These are phyloP conservation scores for Thryonomys swinderianus DNA, from an alignment of 2,113 vertebrate genomes.

Conservation along the genomic window DNA sequence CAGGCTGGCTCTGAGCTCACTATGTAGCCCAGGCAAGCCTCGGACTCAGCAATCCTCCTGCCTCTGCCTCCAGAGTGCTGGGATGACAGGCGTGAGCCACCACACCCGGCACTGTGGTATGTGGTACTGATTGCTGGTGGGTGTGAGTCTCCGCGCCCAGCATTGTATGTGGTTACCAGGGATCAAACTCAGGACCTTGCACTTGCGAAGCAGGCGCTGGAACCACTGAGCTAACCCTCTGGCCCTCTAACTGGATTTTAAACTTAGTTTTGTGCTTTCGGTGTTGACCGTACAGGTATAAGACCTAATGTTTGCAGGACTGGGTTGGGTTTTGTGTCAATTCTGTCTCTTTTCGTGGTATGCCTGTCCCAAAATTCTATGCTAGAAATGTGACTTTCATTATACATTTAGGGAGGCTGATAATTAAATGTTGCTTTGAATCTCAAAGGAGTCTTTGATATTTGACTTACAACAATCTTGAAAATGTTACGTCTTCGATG, in stretches of 20 bases:
- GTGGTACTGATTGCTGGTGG: too few species aligned
- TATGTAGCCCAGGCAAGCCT: too few species aligned
- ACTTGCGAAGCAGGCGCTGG: too few species aligned
- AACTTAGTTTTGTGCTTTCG: not conserved
- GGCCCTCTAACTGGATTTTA: not conserved
- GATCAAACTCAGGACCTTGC: too few species aligned
- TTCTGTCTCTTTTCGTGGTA: not conserved
- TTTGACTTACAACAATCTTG: not conserved
- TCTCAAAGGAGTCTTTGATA: not conserved
- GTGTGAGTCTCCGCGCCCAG: too few species aligned
- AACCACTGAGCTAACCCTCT: too few species aligned
- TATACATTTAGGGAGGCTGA: not conserved
- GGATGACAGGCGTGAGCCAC: too few species aligned
- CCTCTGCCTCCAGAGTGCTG: too few species aligned
- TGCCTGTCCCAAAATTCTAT: not conserved
- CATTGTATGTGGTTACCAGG: too few species aligned
- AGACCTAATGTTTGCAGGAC: not conserved
- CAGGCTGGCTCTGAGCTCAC: too few species aligned
- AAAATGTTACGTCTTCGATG: not conserved
- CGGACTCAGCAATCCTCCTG: too few species aligned
- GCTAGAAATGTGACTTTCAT: not conserved
- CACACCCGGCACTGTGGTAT: too few species aligned
- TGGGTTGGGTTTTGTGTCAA: not conserved
- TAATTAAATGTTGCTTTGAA: not conserved
- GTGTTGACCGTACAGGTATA: not conserved